A percentile compares a stretch with the other conserved stretches of the same genome.
phyloP scores from a whole-genome alignment of 2,797 vertebrate genomes.

The Periparus ater region DNA sequence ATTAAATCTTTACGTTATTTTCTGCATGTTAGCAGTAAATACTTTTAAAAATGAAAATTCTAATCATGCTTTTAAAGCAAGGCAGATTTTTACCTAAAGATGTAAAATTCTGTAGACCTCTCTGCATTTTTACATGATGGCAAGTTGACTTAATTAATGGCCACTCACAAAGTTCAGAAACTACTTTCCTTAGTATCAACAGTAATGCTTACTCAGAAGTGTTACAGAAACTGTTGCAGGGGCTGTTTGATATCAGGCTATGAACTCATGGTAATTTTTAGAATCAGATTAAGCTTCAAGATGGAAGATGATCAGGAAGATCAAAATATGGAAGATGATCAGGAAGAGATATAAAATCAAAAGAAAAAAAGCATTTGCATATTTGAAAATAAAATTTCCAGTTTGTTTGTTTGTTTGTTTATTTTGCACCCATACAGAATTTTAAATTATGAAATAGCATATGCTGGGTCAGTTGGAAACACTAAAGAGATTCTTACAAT shows the following conservation, averaged over 20 bases:
- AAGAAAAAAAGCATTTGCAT: background rate
- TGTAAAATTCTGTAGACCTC: slow-evolving; percentile 66
- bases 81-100: slow-evolving; percentile 62
- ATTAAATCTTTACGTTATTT: background rate
- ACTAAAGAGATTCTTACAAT: background rate
- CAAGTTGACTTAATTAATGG: slow-evolving; percentile 62
- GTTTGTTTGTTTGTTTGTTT: background rate
- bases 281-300: slow-evolving; percentile 55
- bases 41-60: background rate
- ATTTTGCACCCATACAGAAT: background rate
- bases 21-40: background rate
- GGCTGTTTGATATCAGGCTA: slow-evolving; percentile 45
- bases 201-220: slow-evolving; percentile 60
- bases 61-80: background rate
- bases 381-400: background rate
- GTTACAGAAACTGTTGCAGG: slow-evolving; percentile 56
- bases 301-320: background rate
- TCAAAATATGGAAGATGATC: background rate
- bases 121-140: slow-evolving; percentile 69
- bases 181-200: slow-evolving; percentile 49
- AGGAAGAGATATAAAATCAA: background rate
- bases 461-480: background rate
- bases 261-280: slow-evolving; percentile 54
- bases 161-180: slow-evolving; percentile 57
- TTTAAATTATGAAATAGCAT: background rate